Base-by-base conservation (phyloP, 2,797 vertebrate species). In the Hippopotamyrus pictus region DNA sequence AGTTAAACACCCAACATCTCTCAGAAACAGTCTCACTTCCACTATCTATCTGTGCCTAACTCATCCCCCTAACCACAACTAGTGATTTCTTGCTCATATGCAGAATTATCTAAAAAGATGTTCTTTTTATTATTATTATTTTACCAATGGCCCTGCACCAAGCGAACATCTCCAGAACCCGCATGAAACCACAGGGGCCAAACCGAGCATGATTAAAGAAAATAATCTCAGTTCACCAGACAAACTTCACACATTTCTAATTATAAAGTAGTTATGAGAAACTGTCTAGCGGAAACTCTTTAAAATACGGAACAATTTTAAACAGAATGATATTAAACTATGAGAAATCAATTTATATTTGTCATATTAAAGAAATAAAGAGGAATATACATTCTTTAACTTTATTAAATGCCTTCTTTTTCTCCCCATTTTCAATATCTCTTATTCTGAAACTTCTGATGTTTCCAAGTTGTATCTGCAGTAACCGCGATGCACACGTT, bases 1-100 rank as follows among this genome's bases (percentile, higher is more conserved):
- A 91, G 93, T 93, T 93, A 92, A 93, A 94, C 92, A 90, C 84
- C 29, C 53, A 89, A 83, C 86, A 5, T 85, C 79, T 33, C 46
- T 33, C 73, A 19, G 12, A 6, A n/a, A 41, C 73, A 1, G 25
- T 69, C 57, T 69, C 48, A 82, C 76, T 44, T 22, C 41, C 76
- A n/a, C 22, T 14, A 46, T 57, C 51, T 59, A 76, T 76, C 33
- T 41, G 14, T 41, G 69, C 33, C 14, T 5, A 41, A 76, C 4
- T n/a, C 41, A 37, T 51, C 57, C 65, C n/a, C 65, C 59, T 51
- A 33, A 50, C 57, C 11, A 29, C 79, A 44, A 29, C n/a, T 5
- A 8, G 37, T 1, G 8, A 19, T 54, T 51, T 5, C 73, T 29
- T 73, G 44, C 7, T 54, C 46, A 11, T 50, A 59, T 41, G 46